Percentiles rank a stretch among this genome's conserved stretches.
Conservation (phyloP, 2,888 invertebrate genomes). For the Cheilosia urbana region DNA sequence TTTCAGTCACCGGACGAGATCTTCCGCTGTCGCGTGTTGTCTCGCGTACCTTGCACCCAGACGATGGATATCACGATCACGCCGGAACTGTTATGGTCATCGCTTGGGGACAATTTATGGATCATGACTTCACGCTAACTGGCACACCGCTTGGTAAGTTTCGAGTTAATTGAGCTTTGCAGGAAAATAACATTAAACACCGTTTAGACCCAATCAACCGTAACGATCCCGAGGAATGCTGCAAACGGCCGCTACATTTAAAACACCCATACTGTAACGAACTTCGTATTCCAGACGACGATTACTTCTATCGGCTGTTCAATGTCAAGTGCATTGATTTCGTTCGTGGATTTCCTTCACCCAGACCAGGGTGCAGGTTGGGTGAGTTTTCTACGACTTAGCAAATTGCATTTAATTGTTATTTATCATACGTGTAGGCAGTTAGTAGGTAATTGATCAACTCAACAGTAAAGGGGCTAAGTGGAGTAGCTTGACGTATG, state of each 20-base stretch:
- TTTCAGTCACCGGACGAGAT: slow-evolving; percentile 90
- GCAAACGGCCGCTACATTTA: slow-evolving; percentile 90
- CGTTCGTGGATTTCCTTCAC: slow-evolving; percentile 94
- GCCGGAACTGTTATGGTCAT: slow-evolving; percentile 95
- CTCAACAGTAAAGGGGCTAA: no score
- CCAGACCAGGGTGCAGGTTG: slow-evolving; percentile 93
- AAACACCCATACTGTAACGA: slow-evolving; percentile 97
- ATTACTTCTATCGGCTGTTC: slow-evolving; percentile 94
- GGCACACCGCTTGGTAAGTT: slow-evolving; percentile 92
- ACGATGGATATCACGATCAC: slow-evolving; percentile 96
- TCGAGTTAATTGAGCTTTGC: slow-evolving; percentile 17
- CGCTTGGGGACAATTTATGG: slow-evolving; percentile 98
- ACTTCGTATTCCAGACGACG: slow-evolving; percentile 94
- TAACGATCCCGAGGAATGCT: slow-evolving; percentile 96
- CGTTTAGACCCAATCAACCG: slow-evolving; percentile 90
- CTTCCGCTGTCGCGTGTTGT: slow-evolving; percentile 93
- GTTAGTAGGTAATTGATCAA: neutral
- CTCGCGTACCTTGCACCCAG: slow-evolving; percentile 95
- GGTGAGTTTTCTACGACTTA: slow-evolving; percentile 85
- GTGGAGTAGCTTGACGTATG: no score
- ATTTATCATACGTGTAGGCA: neutral
- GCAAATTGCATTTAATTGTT: slow-evolving; percentile 13
- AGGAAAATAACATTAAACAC: neutral
- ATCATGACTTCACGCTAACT: slow-evolving; percentile 95
- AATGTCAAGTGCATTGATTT: slow-evolving; percentile 95